phyloP scores from a whole-genome alignment of 1,140 invertebrate species.

The Proales similis region DNA sequence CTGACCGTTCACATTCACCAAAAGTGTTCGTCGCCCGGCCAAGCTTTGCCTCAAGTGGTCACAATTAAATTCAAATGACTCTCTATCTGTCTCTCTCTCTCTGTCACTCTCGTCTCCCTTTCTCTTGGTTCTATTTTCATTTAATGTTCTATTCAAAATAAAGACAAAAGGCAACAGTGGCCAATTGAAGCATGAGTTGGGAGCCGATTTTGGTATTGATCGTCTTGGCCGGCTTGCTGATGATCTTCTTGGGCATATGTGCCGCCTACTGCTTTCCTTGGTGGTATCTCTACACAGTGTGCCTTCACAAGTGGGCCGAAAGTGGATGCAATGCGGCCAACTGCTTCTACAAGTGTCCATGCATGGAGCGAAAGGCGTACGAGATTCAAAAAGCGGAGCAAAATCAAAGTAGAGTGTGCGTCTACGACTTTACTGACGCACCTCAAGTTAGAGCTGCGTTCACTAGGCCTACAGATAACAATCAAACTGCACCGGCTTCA shows the following conservation, averaged over 20 bases:
- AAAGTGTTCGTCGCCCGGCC: neutral
- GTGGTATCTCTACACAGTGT: neutral
- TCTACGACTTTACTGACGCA: too few relatives aligned
- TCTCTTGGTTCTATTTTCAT: neutral
- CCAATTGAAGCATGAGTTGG: conserved; percentile 11
- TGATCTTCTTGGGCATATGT: neutral
- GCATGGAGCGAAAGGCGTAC: conserved; percentile 10
- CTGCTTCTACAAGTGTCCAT: neutral
- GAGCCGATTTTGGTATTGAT: neutral
- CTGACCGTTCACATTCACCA: neutral
- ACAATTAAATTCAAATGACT: conserved; percentile 21
- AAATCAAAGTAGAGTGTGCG: too few relatives aligned
- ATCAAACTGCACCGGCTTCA: too few relatives aligned
- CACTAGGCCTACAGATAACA: too few relatives aligned
- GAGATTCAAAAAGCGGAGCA: too few relatives aligned
- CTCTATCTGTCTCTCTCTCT: neutral
- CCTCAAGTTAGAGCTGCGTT: too few relatives aligned
- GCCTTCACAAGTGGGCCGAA: neutral
- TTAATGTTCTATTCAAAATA: neutral
- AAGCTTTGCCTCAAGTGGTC: conserved; percentile 31
- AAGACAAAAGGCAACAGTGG: conserved; percentile 4
- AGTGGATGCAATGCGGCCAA: neutral
- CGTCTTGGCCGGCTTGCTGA: neutral
- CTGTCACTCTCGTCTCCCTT: conserved; percentile 12
- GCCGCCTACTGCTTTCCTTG: conserved; percentile 15